Evolutionary conservation across 2,888 invertebrate genomes (phyloP), one percentile per base, ranked within the genome.

Genomic region (Cheilosia impressa): DNA sequence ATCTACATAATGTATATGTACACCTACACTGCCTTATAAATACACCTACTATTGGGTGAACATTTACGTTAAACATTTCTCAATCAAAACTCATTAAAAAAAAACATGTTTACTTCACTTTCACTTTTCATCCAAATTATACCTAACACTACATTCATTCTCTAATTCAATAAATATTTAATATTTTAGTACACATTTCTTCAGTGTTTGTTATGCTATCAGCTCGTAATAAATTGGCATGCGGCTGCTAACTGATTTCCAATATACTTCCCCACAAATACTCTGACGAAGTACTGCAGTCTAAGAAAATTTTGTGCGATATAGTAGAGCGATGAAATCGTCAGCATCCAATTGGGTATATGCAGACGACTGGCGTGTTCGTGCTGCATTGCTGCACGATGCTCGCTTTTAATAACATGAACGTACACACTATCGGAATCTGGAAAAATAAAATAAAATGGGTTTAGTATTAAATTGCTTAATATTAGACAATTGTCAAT

Each of bases 401-500:
- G 92, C 92, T 94, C 95, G 90, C 96, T 96, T 91, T 96, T 96
- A 89, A 96, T 94, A 89, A 96, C 96, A 93, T 96, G 96, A 87
- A 96, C 96, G 90, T 96, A 95, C 89, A 97, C 96, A 89, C 96
- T 96, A 88, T 96, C 96, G 84, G 96, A 95, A 92, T 96, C 96
- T 93, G 95, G 89, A 93, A 93, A 90, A 93, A 45, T 4, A 50
- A 15, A 78, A 58, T 15, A 68, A 71, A 76, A 52, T n/a, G 17
- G 68, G 63, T 52, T 53, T 34, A 34, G 47, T 53, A 75, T 50
- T 17, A 34, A 6, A 27, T 17, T 52, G 34, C 19, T 43, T 13
- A 10, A 31, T 38, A 34, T 71, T 50, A 43, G 38, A 78, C 38
- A 63, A 69, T 69, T 62, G 38, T 38, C 38, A 38, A 38, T 38